These are phyloP conservation scores for Coelinius sp. DNA, from an alignment of 2,888 invertebrate genomes.

Conservation along the genomic window DNA sequence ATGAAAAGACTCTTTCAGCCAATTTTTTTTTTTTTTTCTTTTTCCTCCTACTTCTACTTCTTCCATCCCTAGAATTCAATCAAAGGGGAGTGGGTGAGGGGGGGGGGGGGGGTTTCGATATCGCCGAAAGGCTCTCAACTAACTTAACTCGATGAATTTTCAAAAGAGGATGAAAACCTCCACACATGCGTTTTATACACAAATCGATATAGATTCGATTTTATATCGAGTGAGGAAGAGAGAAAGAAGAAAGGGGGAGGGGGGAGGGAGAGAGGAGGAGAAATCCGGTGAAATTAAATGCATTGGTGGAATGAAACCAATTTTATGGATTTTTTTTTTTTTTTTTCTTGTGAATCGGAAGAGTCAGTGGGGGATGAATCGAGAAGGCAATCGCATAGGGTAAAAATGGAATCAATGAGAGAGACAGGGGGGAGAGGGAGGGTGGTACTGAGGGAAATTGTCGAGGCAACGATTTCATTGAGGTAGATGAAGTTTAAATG, in stretches of 20 bases:
- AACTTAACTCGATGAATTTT: slow-evolving; percentile 14
- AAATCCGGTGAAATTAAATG: slow-evolving; percentile 10
- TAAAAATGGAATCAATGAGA: slow-evolving; percentile 10
- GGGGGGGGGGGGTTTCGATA: not conserved
- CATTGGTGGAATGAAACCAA: slow-evolving; percentile 18
- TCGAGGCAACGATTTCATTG: slow-evolving; percentile 16
- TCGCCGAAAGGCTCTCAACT: slow-evolving; percentile 13
- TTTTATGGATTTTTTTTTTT: slow-evolving; percentile 20
- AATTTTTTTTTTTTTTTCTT: not conserved
- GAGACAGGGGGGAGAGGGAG: not conserved
- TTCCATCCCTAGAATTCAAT: not conserved
- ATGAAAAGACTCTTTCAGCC: slow-evolving; percentile 9
- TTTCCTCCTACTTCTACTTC: not conserved
- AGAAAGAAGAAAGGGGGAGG: not conserved
- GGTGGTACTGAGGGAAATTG: slow-evolving; percentile 10
- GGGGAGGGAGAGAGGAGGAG: not conserved
- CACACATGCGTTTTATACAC: slow-evolving; percentile 5
- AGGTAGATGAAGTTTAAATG: slow-evolving; percentile 14
- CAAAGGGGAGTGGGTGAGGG: not conserved
- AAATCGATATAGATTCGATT: slow-evolving; percentile 18
- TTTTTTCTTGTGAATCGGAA: slow-evolving; percentile 4
- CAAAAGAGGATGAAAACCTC: not conserved
- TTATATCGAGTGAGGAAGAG: not conserved
- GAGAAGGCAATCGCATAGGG: not conserved
- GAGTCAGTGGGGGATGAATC: not conserved